Conservation (phyloP, 2,797 vertebrate genomes). For the Siniperca undulata region DNA sequence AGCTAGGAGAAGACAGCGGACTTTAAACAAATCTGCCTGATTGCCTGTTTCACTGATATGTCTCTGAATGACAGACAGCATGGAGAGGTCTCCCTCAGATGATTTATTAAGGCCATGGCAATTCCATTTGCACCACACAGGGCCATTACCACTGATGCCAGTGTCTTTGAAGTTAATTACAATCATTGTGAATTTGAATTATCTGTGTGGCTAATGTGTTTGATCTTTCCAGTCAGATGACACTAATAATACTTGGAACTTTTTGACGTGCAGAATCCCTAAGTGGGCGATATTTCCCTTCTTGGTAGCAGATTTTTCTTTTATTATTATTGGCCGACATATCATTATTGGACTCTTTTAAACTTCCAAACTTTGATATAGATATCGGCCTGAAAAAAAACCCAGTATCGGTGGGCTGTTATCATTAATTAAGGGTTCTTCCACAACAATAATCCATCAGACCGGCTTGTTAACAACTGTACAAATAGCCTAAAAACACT, state of each 20-base stretch:
- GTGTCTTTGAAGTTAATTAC: slow-evolving; percentile 66
- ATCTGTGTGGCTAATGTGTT: slow-evolving; percentile 53
- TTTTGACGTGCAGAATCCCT: slow-evolving; percentile 6
- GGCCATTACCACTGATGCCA: slow-evolving; percentile 48
- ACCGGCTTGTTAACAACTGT: neutral
- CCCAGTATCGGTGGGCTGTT: neutral
- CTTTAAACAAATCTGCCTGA: slow-evolving; percentile 61
- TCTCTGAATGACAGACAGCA: slow-evolving; percentile 56
- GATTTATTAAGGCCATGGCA: slow-evolving; percentile 64
- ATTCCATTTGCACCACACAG: slow-evolving; percentile 60
- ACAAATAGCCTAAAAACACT: neutral
- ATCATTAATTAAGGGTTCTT: neutral
- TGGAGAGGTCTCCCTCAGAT: slow-evolving; percentile 54
- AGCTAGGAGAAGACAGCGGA: slow-evolving; percentile 32
- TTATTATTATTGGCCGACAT: no score
- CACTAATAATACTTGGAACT: slow-evolving; percentile 2
- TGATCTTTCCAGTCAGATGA: slow-evolving; percentile 43
- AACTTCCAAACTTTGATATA: neutral
- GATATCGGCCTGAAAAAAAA: no score
- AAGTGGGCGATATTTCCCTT: neutral
- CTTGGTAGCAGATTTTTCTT: neutral
- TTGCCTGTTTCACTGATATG: slow-evolving; percentile 56
- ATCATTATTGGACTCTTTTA: no score
- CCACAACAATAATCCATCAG: neutral
- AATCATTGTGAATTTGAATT: slow-evolving; percentile 54